Evolutionary conservation across 2,888 invertebrate genomes (phyloP), one percentile per base, ranked within the genome.

Genomic region (Caenorhabditis angaria): DNA sequence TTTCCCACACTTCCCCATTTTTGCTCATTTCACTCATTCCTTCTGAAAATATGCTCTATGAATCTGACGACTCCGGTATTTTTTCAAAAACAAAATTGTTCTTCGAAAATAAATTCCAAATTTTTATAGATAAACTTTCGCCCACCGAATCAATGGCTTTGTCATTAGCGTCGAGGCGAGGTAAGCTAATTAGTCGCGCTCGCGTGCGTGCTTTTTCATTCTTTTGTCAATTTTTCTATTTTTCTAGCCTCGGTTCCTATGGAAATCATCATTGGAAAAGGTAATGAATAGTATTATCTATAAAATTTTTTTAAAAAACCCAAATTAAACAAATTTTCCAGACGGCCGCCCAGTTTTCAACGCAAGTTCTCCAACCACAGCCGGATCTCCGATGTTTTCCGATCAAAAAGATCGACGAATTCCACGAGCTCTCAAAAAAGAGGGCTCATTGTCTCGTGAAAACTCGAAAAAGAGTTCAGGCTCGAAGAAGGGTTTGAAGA

Each of bases 241-340:
- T 58, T 58, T 58, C 12, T 47, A 58, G 58, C 58, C n/a, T 58
- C 58, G 28, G 58, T 58, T 58, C 58, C 58, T n/a, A 58, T 58
- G 58, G 58, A 58, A 47, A 58, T 58, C 6, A 58, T 47, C n/a
- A 58, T 58, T 29, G 58, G 58, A 14, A 12, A 5, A 22, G 58
- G 58, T 58, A 25, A 12, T 3, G 5, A 10, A 25, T 10, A 32
- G 32, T 32, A 32, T 12, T 48, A 48, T 12, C 4, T 18, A 6
- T 48, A n/a, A 14, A 8, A 14, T 6, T 24, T 53, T 53, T 53
- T 53, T 22, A 5, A 22, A 3, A 5, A 53, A 22, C 27, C 6
- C 5, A 25, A 53, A 12, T 53, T 12, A 20, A 20, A 24, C 10
- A 12, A 27, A 22, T 29, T 2, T 10, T 22, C 25, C 58, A 58